Base-by-base conservation (phyloP, 1,140 invertebrate genomes). In the Mya arenaria region DNA sequence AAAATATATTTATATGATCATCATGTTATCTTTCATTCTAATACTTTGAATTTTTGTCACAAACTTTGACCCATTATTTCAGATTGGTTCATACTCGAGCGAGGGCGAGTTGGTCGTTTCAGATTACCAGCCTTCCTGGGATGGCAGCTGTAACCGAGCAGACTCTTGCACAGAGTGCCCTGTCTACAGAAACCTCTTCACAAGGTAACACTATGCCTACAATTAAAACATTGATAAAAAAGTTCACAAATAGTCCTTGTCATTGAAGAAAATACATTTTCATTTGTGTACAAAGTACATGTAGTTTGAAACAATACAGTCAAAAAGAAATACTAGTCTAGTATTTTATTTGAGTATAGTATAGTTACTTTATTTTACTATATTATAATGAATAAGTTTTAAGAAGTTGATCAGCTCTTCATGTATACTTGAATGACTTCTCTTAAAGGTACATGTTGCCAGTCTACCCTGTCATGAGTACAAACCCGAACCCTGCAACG, bases 81-180 rank as follows among this genome's bases (percentile, higher is more conserved):
- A 91, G 90, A 90, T 91, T 85, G 90, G 88, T 4, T 82, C 28
- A 0, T 90, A 85, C 72, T 83, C 77, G 8, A 86, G 62, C 55
- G 25, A 62, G 52, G 84, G 80, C 37, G 52, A 65, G 10, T 58
- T 87, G 52, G 44, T 32, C 1, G 28, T 78, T 13, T 58, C 79
- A 23, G 68, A 39, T 23, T 88, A 88, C 58, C 41, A 2, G 19
- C 84, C 88, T 37, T 44, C 55, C 19, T 90, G 89, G 88, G 84
- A 90, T 48, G 86, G 87, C 25, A 89, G 84, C 39, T 92, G 91
- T 77, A 78, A 87, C n/a, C 65, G 88, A 34, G 52, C 39, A 23
- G 89, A 86, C 15, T 83, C 89, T 6, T 92, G 91, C 56, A 73
- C 85, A 10, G 90, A 92, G 73, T 92, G 91, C 62, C 89, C 90